A percentile compares a stretch with the other conserved stretches of the same genome.
These are phyloP conservation scores for Machaerirhynchus nigripectus DNA, from an alignment of 2,113 vertebrate genomes.

Conservation along the genomic window DNA sequence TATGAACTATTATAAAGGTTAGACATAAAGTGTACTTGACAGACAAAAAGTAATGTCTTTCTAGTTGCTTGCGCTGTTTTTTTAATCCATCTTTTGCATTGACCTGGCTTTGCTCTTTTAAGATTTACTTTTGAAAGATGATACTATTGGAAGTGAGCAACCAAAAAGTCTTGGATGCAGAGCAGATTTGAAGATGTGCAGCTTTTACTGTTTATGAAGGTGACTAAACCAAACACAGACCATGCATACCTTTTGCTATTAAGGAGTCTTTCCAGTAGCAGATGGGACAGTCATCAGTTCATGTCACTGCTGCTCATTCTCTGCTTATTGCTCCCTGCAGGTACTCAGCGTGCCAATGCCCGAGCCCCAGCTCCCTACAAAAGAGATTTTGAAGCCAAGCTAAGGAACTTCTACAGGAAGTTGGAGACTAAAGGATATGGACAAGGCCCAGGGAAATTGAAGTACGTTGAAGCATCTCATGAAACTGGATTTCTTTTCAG, in stretches of 20 bases:
- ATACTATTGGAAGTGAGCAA: neutral
- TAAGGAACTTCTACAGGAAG: conserved; percentile 98
- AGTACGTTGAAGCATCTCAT: conserved; percentile 74
- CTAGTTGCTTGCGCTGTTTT: neutral
- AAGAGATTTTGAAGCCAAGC: conserved; percentile 96
- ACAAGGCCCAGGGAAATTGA: conserved; percentile 97
- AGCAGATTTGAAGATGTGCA: neutral
- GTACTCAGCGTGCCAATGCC: conserved; percentile 94
- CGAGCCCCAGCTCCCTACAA: conserved; percentile 97
- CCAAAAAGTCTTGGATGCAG: neutral
- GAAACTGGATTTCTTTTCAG: neutral
- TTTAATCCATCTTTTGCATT: neutral
- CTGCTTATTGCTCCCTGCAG: conserved; percentile 67
- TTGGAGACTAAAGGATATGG: conserved; percentile 98
- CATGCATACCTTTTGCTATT: neutral
- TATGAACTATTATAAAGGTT: neutral
- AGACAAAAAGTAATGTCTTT: neutral
- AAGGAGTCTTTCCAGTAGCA: neutral
- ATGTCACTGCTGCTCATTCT: neutral
- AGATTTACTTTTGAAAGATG: neutral
- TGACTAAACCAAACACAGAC: neutral
- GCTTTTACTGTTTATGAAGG: neutral
- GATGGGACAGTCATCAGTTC: neutral
- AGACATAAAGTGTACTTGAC: neutral
- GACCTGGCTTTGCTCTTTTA: neutral